Evolutionary conservation across 2,797 vertebrate species (phyloP).

Genomic region (Salarias fasciatus): DNA sequence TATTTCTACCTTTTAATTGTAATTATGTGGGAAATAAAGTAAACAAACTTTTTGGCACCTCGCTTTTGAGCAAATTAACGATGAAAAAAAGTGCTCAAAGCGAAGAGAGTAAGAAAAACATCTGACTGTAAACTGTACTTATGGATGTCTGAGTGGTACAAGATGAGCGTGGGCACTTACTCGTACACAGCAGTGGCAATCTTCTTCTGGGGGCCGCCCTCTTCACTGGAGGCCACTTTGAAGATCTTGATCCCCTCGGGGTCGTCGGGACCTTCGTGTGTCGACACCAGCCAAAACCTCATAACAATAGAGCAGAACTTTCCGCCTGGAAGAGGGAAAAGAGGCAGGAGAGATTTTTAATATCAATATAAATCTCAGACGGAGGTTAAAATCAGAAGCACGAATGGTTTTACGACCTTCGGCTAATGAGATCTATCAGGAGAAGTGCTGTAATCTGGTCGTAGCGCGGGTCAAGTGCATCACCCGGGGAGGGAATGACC

Average conservation of each 20-base stretch:
- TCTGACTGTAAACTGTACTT: too few relatives aligned
- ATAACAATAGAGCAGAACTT: conserved; percentile 64
- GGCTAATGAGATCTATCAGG: too few relatives aligned
- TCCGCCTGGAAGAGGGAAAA: conserved; percentile 39
- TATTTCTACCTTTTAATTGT: conserved; percentile 50
- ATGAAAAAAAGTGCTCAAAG: conserved; percentile 11
- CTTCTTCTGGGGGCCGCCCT: conserved; percentile 50
- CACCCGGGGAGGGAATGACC: too few relatives aligned
- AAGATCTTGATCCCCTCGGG: conserved; percentile 67
- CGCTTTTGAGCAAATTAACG: conserved; percentile 40
- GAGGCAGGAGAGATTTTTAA: too few relatives aligned
- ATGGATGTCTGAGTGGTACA: not conserved
- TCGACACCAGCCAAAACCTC: conserved; percentile 72
- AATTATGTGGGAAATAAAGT: conserved; percentile 17
- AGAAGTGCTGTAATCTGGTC: too few relatives aligned
- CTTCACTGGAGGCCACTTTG: conserved; percentile 44
- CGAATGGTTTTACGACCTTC: too few relatives aligned
- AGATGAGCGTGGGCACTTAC: conserved; percentile 50
- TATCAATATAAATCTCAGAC: not conserved
- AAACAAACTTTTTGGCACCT: conserved; percentile 29
- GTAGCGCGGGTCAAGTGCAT: too few relatives aligned
- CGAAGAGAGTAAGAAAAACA: too few relatives aligned
- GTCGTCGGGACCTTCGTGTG: conserved; percentile 64
- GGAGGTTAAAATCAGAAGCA: too few relatives aligned
- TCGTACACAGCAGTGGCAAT: conserved; percentile 74